phyloP scores from a whole-genome alignment of 2,888 invertebrate genomes.

The Mechanitis mazaeus region DNA sequence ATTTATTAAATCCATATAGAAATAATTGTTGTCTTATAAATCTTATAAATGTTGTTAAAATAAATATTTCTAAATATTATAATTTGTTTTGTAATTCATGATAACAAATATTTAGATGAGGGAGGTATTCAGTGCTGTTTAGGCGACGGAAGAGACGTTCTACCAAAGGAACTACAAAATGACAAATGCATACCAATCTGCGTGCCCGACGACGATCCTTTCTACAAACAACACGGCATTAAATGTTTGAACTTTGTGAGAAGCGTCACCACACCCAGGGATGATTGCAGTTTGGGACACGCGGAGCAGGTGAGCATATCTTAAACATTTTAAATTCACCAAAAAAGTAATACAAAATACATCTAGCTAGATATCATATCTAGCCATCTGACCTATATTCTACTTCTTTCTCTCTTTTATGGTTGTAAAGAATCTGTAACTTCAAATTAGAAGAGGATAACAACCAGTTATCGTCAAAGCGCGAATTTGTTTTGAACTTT shows the following conservation, averaged over 20 bases:
- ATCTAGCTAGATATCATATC: too few relatives aligned
- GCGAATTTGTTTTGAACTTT: too few relatives aligned
- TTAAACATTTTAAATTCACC: background rate
- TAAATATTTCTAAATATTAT: too few relatives aligned
- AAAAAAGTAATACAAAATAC: too few relatives aligned
- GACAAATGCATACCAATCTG: constrained; percentile 78
- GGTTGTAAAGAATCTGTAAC: too few relatives aligned
- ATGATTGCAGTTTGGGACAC: constrained; percentile 74
- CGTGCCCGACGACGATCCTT: constrained; percentile 73
- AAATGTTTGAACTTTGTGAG: constrained; percentile 78
- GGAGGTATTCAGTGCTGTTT: constrained; percentile 75
- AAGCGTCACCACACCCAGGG: constrained; percentile 73
- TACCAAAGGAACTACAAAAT: constrained; percentile 66
- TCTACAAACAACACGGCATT: constrained; percentile 66
- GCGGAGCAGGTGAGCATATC: constrained; percentile 71
- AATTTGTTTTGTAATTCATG: background rate
- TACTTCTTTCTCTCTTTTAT: too few relatives aligned
- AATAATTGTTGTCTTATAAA: too few relatives aligned
- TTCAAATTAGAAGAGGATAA: too few relatives aligned
- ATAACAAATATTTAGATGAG: constrained; percentile 43
- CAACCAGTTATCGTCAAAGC: too few relatives aligned
- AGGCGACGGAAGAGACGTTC: constrained; percentile 55
- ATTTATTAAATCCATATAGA: too few relatives aligned
- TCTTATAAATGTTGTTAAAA: too few relatives aligned
- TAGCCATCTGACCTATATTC: too few relatives aligned